Evolutionary conservation across 92 coral and sea anemone genomes (phyloP).

Genomic region (Anthopleura xanthogrammica): DNA sequence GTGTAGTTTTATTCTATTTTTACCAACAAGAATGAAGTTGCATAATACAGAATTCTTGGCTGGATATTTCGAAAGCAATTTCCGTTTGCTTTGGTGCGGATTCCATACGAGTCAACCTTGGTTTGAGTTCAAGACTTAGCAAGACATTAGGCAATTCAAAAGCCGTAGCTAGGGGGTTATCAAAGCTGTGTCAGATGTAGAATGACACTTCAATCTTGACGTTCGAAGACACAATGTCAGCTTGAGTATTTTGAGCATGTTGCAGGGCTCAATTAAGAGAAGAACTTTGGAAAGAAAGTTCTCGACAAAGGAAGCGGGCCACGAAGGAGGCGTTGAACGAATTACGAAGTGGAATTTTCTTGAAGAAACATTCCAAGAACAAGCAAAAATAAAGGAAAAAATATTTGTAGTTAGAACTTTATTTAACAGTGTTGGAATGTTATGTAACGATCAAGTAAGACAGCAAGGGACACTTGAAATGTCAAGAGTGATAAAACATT

Average conservation of each 20-base stretch:
- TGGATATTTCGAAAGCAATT: no score
- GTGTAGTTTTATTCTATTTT: no score
- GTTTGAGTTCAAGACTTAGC: background rate
- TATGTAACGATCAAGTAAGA: background rate
- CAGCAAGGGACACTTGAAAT: background rate
- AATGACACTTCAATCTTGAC: conserved; percentile 15
- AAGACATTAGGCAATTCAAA: conserved; percentile 1
- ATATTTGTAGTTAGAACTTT: no score
- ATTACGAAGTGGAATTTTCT: no score
- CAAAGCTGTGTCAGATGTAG: conserved; percentile 16
- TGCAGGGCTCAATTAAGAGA: background rate
- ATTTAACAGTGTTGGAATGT: background rate
- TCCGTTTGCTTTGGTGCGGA: background rate
- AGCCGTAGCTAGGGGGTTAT: conserved; percentile 13
- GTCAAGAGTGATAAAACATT: background rate
- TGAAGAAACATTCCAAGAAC: background rate
- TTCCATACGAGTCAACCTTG: background rate
- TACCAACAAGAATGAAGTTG: no score
- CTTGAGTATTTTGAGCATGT: background rate
- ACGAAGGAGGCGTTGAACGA: background rate
- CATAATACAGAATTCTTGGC: no score
- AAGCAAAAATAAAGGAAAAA: background rate
- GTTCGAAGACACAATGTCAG: background rate
- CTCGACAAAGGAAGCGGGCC: background rate
- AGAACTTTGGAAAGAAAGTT: background rate